A percentile compares a stretch with the other conserved stretches of the same genome.
These are phyloP conservation scores for Pyrrhosoma nymphula DNA, from an alignment of 2,888 invertebrate species.

Conservation along the genomic window DNA sequence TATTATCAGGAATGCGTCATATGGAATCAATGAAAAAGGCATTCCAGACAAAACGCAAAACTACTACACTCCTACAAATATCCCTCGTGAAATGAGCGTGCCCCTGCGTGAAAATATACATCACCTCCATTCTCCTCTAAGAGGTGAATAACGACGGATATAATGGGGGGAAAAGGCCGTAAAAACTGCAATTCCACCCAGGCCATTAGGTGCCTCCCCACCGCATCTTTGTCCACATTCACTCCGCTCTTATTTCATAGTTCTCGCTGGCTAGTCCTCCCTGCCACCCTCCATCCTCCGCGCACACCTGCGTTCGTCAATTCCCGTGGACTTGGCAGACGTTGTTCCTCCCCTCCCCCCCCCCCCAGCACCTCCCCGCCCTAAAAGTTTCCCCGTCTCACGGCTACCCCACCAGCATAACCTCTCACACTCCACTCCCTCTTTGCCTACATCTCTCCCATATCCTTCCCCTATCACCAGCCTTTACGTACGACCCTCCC, in stretches of 20 bases:
- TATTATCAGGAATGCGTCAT: too few species aligned
- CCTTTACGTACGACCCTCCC: too few species aligned
- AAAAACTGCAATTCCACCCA: background rate
- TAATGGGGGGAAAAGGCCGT: background rate
- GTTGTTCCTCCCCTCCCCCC: background rate
- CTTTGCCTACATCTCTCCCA: background rate
- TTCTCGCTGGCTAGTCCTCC: background rate
- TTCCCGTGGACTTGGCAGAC: background rate
- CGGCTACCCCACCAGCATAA: background rate
- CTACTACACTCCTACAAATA: too few species aligned
- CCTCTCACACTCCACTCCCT: background rate
- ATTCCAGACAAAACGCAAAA: too few species aligned
- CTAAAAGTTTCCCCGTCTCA: background rate
- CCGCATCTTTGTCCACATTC: background rate
- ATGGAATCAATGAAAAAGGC: too few species aligned
- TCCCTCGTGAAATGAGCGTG: too few species aligned
- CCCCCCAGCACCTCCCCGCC: too few species aligned
- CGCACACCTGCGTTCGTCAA: slow-evolving; percentile 29
- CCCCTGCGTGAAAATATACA: too few species aligned
- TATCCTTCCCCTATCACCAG: background rate
- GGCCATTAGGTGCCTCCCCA: background rate
- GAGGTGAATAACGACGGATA: background rate
- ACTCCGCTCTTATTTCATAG: background rate
- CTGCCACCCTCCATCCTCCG: background rate
- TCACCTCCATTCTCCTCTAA: too few species aligned